These are phyloP conservation scores for Oreortyx pictus DNA, from an alignment of 2,797 vertebrate species.

Conservation along the genomic window DNA sequence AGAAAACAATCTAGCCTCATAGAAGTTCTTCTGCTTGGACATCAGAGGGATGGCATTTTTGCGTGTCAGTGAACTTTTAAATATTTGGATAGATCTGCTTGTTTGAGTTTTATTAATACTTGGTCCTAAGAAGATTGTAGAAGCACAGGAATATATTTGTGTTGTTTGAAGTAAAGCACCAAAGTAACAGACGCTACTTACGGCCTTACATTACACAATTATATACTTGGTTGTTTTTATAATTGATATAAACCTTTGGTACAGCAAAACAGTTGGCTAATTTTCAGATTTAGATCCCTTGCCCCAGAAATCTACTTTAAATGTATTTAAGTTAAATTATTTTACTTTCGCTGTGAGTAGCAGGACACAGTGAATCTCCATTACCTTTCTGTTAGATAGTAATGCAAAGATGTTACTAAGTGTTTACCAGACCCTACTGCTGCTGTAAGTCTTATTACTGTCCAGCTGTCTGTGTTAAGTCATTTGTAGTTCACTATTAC, in stretches of 20 bases:
- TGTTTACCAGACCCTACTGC: neutral
- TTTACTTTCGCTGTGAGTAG: neutral
- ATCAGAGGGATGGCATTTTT: neutral
- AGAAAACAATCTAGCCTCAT: neutral
- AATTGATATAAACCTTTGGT: neutral
- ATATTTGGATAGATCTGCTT: neutral
- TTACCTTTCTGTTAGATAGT: neutral
- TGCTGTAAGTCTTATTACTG: neutral
- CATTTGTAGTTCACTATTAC: neutral
- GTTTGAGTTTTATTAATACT: neutral
- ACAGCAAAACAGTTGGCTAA: neutral
- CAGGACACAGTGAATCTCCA: neutral
- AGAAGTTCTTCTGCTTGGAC: neutral
- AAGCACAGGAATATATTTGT: neutral
- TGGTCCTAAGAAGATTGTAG: neutral
- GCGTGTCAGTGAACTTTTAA: neutral
- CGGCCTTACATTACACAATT: neutral
- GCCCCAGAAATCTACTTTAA: neutral
- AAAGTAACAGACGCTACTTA: fast-evolving
- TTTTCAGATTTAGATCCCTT: neutral
- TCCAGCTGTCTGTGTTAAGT: neutral
- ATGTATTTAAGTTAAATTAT: neutral
- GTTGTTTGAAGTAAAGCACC: neutral
- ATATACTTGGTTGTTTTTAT: neutral
- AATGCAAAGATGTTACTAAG: neutral